These are phyloP conservation scores for Zoanthus solanderi DNA, from an alignment of 92 coral and sea anemone genomes.

Conservation along the genomic window DNA sequence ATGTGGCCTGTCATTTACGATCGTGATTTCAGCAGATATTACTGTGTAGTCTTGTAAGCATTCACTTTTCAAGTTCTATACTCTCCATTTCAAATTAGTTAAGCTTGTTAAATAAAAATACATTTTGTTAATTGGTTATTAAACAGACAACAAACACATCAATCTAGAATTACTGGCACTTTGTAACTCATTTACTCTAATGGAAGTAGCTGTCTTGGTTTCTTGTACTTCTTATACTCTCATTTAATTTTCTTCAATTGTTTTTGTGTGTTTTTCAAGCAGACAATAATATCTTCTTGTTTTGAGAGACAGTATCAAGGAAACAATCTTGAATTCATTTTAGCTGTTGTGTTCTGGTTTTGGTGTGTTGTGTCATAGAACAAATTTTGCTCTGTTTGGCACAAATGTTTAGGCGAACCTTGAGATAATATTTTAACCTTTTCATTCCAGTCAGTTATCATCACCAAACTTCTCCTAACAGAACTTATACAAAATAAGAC, in stretches of 20 bases:
- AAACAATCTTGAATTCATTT: background rate
- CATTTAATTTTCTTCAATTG: background rate
- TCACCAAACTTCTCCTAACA: background rate
- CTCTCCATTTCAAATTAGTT: background rate
- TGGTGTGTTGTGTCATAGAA: background rate
- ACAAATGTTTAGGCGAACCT: background rate
- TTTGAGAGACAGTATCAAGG: background rate
- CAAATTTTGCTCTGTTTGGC: background rate
- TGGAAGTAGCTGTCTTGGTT: background rate
- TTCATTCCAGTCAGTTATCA: background rate
- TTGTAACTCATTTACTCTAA: background rate
- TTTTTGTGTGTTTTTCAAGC: conserved; percentile 11
- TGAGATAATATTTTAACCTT: background rate
- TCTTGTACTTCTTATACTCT: background rate
- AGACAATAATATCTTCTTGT: background rate
- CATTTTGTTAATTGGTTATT: conserved; percentile 1
- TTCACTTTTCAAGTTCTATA: background rate
- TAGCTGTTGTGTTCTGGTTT: background rate
- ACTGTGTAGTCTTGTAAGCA: conserved; percentile 32
- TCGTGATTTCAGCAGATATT: conserved; percentile 13
- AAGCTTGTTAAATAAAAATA: background rate
- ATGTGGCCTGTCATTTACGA: background rate
- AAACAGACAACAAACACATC: background rate
- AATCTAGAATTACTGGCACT: background rate
- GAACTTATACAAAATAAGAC: background rate